Conservation (phyloP, 2,113 vertebrate species). For the Saguinus imperator region DNA sequence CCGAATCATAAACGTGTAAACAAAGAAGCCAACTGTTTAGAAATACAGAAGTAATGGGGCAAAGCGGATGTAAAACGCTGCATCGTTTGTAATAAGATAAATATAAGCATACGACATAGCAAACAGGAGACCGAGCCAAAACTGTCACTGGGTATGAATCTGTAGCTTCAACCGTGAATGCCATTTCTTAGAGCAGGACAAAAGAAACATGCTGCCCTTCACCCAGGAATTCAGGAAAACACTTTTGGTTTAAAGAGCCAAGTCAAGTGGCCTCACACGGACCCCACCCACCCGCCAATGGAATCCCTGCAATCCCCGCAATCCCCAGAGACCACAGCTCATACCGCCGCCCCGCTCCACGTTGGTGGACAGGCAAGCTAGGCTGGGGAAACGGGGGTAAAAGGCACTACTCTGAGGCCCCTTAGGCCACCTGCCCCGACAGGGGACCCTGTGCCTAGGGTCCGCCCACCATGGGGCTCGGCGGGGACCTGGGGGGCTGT, state of each 20-base stretch:
- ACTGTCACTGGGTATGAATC: background rate
- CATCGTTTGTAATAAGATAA: background rate
- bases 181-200: background rate
- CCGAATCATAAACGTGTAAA: background rate
- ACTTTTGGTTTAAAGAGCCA: background rate
- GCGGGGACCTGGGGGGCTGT: rapidly evolving
- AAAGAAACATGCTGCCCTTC: background rate
- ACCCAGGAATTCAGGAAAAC: background rate
- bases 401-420: rapidly evolving
- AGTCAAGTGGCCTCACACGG: background rate
- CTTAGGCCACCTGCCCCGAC: rapidly evolving
- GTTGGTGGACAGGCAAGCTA: rapidly evolving
- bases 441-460: background rate
- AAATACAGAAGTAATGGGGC: background rate
- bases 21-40: background rate
- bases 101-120: too few species aligned
- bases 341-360: rapidly evolving
- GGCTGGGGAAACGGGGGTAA: rapidly evolving
- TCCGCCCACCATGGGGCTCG: background rate
- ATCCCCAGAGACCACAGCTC: rapidly evolving
- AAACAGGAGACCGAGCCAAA: rapidly evolving
- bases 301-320: background rate
- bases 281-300: rapidly evolving
- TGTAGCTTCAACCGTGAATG: background rate
- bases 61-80: background rate